Evolutionary conservation across 1,140 invertebrate species (phyloP), one percentile per base, ranked within the genome.

Genomic region (Polypedilum vanderplanki): DNA sequence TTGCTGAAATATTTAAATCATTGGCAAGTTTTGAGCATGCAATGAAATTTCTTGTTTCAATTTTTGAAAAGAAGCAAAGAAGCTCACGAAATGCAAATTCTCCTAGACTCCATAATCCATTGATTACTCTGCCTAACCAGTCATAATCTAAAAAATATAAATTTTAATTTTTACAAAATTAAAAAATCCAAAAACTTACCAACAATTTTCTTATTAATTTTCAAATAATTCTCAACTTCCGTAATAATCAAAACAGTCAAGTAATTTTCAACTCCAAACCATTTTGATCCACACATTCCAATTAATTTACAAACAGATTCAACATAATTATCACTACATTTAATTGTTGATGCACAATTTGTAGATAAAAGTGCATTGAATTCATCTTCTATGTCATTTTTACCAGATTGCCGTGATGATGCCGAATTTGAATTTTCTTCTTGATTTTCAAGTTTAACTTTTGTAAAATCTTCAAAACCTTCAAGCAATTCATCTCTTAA

Each of bases 51-150:
- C 77, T 76, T 0, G 75, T 75, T 20, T 78, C 77, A 8, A 83
- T 74, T 73, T 81, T 80, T 57, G 81, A 80, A 10, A 76, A 75
- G 70, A 79, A 83, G 0, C 80, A 80, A 67, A 81, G 81, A 46
- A 82, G 80, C 75, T 83, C 81, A 0, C 81, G 79, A 33, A 83
- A 81, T 7, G 81, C 80, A 75, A 78, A 81, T 75, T 82, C 81
- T 0, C 81, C 81, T 10, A 83, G n/a, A 2, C 80, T 77, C 64
- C 81, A 77, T 0, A 83, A 75, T 7, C 79, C 81, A 9, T 80
- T 77, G 7, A 81, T 22, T 7, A 79, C 78, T 15, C 81, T 76
- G 46, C 79, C 80, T 10, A 83, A 77, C 70, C 80, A 82, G 40
- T 78, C 78, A 12, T 78, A 81, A 76, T 82, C 81, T 74, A n/a